phyloP scores from a whole-genome alignment of 2,888 invertebrate genomes.

The Melanargia galathea region DNA sequence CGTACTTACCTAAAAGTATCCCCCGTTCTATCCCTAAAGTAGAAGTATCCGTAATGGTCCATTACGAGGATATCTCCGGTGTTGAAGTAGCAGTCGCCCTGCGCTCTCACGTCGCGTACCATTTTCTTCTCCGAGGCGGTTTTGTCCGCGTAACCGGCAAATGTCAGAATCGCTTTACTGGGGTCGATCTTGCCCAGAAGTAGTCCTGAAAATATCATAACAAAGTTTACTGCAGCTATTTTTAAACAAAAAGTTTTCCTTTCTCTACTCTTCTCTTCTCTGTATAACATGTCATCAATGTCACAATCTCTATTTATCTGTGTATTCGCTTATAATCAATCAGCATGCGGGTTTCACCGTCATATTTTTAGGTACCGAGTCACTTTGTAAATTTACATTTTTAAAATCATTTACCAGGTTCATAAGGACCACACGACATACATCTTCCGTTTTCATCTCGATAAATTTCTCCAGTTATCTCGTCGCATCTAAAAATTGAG shows the following conservation, averaged over 20 bases:
- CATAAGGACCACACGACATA: conserved; percentile 89
- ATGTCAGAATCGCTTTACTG: conserved; percentile 72
- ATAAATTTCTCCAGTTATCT: conserved; percentile 89
- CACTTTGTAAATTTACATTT: neutral
- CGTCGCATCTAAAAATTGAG: conserved; percentile 80
- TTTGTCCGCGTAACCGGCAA: conserved; percentile 78
- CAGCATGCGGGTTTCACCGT: no score
- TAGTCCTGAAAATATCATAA: conserved; percentile 76
- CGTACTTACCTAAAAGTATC: conserved; percentile 86
- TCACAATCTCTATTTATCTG: no score
- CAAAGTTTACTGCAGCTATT: neutral
- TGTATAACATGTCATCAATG: no score
- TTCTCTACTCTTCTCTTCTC: neutral
- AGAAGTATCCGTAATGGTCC: conserved; percentile 96
- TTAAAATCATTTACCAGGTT: conserved; percentile 85
- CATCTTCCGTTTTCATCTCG: conserved; percentile 88
- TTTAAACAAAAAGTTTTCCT: neutral
- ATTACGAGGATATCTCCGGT: conserved; percentile 94
- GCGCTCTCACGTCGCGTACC: conserved; percentile 88
- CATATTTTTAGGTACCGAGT: neutral
- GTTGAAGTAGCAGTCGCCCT: conserved; percentile 95
- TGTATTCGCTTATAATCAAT: no score
- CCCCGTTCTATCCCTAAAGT: conserved; percentile 94
- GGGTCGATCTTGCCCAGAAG: conserved; percentile 86
- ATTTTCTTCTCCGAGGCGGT: conserved; percentile 93